Evolutionary conservation across 1,140 invertebrate genomes (phyloP).

Genomic region (Drosophila tristis): DNA sequence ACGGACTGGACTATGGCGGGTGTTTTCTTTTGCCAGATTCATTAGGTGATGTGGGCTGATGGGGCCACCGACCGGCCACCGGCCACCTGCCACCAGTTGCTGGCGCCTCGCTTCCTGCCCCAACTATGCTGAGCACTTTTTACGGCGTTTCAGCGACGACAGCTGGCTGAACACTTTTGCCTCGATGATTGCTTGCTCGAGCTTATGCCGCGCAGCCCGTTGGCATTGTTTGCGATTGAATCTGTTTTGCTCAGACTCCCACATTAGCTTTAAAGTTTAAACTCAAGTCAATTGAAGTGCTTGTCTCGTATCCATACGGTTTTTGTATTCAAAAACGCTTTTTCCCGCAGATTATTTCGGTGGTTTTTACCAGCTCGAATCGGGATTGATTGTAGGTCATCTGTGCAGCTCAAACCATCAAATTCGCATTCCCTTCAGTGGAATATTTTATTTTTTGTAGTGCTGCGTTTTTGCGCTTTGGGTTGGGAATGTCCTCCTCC

Average conservation of each 20-base stretch:
- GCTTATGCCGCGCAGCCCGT: slow-evolving; percentile 10
- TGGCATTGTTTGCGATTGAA: slow-evolving; percentile 1
- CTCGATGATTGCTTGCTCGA: slow-evolving; percentile 48
- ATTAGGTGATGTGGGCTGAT: slow-evolving; percentile 58
- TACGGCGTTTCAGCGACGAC: slow-evolving; percentile 37
- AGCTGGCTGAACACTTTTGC: slow-evolving; percentile 57
- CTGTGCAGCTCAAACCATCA: too few species aligned
- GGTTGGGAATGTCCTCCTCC: too few species aligned
- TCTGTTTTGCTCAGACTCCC: background rate
- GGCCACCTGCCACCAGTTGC: slow-evolving; percentile 47
- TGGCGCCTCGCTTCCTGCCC: slow-evolving; percentile 12
- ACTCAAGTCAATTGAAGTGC: too few species aligned
- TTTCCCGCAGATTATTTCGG: too few species aligned
- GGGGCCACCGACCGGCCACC: background rate
- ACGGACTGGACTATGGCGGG: slow-evolving; percentile 8
- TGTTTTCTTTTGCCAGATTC: slow-evolving; percentile 40
- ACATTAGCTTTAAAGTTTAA: background rate
- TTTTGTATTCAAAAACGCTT: too few species aligned
- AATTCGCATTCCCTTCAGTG: too few species aligned
- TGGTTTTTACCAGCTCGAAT: too few species aligned
- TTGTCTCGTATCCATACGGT: too few species aligned
- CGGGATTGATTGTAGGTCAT: too few species aligned
- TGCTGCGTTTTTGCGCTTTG: too few species aligned
- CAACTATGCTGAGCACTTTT: slow-evolving; percentile 29
- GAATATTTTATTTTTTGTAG: too few species aligned